Evolutionary conservation across 30 jellyfish, hydroid and myxozoan species (phyloP).

Genomic region (Mastigias papua): DNA sequence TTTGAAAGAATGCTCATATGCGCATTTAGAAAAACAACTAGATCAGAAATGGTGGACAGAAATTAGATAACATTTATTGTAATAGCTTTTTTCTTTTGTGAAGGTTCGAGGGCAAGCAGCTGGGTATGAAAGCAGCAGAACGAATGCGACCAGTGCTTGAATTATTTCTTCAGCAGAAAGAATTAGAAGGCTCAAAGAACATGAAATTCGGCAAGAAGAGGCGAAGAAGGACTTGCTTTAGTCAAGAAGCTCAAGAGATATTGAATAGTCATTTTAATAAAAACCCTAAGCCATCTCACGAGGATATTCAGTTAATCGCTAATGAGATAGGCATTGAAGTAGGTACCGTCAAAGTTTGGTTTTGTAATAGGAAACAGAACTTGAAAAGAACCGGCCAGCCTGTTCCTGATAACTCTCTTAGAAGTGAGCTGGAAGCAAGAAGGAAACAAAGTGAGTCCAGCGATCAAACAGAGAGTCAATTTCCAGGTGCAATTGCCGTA

Average conservation of each 20-base stretch:
- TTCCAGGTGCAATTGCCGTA: conserved; percentile 29
- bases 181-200: conserved; percentile 80
- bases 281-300: conserved; percentile 94
- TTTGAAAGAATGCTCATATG: too few species aligned
- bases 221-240: conserved; percentile 94
- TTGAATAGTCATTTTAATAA: conserved; percentile 82
- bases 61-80: background rate
- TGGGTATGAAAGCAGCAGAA: conserved; percentile 99
- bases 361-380: conserved; percentile 94
- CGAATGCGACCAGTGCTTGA: conserved; percentile 95
- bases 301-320: conserved; percentile 88
- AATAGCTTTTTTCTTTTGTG: background rate
- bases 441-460: conserved; percentile 39
- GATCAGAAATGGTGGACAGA: too few species aligned
- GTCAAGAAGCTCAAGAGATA: conserved; percentile 83
- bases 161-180: conserved; percentile 85
- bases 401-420: conserved; percentile 66
- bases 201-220: conserved; percentile 86
- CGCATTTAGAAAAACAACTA: too few species aligned
- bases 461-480: conserved; percentile 14
- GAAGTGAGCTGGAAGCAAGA: conserved; percentile 58
- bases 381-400: conserved; percentile 80
- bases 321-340: conserved; percentile 75
- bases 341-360: conserved; percentile 93
- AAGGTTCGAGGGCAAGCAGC: conserved; percentile 97